Percentiles rank a stretch among this genome's conserved stretches.
These are phyloP conservation scores for Agapornis canus DNA, from an alignment of 2,797 vertebrate species.

Conservation along the genomic window DNA sequence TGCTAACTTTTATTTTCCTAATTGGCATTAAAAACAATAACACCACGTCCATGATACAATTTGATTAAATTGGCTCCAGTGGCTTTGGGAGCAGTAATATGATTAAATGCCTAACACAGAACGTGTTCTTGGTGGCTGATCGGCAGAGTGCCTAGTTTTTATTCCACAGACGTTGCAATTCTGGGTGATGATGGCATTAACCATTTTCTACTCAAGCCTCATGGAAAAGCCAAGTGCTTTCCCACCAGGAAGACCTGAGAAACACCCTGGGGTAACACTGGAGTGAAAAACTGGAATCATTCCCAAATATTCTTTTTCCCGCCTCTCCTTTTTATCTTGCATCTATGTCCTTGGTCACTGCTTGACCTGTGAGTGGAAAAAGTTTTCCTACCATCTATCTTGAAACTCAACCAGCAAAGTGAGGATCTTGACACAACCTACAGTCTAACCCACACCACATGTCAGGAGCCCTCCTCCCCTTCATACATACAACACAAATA, in stretches of 20 bases:
- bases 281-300: neutral
- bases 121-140: slow-evolving; percentile 49
- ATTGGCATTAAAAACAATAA: slow-evolving; percentile 69
- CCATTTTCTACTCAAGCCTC: neutral
- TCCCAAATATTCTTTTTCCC: neutral
- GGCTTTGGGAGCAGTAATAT: slow-evolving; percentile 61
- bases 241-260: neutral
- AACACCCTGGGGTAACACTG: neutral
- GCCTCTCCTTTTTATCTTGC: neutral
- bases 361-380: neutral
- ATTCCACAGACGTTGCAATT: slow-evolving; percentile 6
- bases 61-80: slow-evolving; percentile 66
- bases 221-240: neutral
- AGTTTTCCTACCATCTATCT: neutral
- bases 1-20: slow-evolving; percentile 74
- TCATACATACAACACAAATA: neutral
- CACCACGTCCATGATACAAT: slow-evolving; percentile 41
- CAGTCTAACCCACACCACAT: accelerated
- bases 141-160: neutral
- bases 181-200: slow-evolving; percentile 42
- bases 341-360: neutral
- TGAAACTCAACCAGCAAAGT: neutral
- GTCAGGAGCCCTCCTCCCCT: neutral
- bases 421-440: neutral
- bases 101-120: slow-evolving; percentile 54